A percentile compares a stretch with the other conserved stretches of the same genome.
Conservation (phyloP, 2,888 invertebrate genomes). For the Vannuccia rotundouncinata region DNA sequence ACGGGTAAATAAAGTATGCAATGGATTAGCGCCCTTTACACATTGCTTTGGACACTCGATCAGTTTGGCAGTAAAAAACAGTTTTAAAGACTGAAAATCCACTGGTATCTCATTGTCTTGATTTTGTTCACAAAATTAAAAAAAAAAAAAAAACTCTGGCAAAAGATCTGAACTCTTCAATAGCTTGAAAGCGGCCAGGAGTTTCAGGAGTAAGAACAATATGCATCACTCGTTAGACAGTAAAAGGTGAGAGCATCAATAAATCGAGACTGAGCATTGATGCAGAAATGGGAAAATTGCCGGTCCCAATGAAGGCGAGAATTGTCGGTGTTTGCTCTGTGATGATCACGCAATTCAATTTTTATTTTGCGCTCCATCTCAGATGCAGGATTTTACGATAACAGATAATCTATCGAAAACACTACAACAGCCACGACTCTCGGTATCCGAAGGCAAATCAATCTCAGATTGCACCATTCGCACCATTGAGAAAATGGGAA, state of each 20-base stretch:
- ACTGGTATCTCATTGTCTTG: not conserved
- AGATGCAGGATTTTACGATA: not conserved
- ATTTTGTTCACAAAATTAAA: not conserved
- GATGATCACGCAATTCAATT: not conserved
- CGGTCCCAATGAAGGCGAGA: not conserved
- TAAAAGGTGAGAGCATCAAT: not conserved
- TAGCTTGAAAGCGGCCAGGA: not conserved
- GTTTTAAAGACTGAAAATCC: conserved; percentile 6
- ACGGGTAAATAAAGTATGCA: not conserved
- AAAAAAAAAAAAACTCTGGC: not conserved
- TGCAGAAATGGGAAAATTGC: too few relatives aligned
- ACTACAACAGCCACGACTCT: not conserved
- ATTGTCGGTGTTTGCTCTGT: not conserved
- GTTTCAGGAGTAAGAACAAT: not conserved
- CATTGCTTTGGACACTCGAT: not conserved
- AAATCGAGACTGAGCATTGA: too few relatives aligned
- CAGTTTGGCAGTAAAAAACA: not conserved
- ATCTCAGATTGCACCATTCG: not conserved
- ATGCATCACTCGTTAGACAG: not conserved
- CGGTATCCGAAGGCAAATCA: not conserved
- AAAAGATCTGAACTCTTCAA: not conserved
- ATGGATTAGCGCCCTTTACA: not conserved
- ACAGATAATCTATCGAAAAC: not conserved
- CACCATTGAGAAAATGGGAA: not conserved
- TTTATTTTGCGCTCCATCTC: not conserved